Conservation (phyloP, 2,797 vertebrate genomes). For the Ceyx erithaca region DNA sequence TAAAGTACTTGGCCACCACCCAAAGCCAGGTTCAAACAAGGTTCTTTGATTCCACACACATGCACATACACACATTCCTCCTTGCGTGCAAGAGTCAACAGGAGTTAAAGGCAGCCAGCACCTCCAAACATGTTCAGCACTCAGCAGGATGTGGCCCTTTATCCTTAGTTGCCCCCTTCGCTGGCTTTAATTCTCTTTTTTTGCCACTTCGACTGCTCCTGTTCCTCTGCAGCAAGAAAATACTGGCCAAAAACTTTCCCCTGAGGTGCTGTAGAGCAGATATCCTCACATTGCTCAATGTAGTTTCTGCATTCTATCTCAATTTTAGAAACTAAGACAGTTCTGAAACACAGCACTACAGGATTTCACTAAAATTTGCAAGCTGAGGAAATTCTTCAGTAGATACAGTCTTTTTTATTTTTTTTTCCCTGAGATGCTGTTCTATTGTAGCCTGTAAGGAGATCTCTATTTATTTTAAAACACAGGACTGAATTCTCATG, state of each 20-base stretch:
- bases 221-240: neutral
- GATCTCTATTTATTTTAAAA: neutral
- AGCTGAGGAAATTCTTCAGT: neutral
- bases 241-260: neutral
- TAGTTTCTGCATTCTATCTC: neutral
- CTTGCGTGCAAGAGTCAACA: neutral
- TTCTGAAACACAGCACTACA: neutral
- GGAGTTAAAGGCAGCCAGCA: neutral
- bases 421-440: neutral
- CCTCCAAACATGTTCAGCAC: neutral
- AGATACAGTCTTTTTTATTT: neutral
- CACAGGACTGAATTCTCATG: neutral
- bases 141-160: neutral
- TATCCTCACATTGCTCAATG: neutral
- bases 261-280: neutral
- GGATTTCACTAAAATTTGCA: neutral
- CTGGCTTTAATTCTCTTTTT: neutral
- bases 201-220: neutral
- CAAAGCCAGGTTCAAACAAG: constrained; percentile 60
- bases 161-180: constrained; percentile 7
- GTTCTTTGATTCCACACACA: constrained; percentile 46
- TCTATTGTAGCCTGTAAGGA: neutral
- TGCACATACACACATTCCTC: constrained; percentile 33
- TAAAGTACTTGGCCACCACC: constrained; percentile 46
- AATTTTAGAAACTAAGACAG: neutral